These are phyloP conservation scores for Heliornis fulica DNA, from an alignment of 2,113 vertebrate genomes.

Conservation along the genomic window DNA sequence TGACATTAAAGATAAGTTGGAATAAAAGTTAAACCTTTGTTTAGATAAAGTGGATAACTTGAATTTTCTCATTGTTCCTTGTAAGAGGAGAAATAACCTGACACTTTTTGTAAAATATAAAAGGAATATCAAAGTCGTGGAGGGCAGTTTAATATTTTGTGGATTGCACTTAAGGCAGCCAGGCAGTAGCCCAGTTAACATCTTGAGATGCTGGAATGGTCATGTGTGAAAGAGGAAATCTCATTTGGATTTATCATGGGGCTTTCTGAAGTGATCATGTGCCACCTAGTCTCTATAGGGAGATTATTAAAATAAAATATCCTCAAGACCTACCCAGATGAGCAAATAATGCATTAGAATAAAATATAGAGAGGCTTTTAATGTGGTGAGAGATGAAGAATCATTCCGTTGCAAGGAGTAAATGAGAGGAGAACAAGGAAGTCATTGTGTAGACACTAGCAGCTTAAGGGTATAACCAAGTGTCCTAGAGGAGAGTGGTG, in stretches of 20 bases:
- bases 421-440: neutral
- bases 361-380: neutral
- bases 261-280: neutral
- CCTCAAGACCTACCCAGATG: neutral
- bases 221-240: neutral
- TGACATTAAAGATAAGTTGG: neutral
- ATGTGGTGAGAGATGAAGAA: neutral
- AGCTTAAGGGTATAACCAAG: neutral
- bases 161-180: neutral
- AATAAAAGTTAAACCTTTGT: neutral
- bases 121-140: neutral
- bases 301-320: neutral
- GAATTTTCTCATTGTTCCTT: neutral
- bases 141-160: neutral
- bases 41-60: neutral
- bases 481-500: neutral
- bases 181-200: neutral
- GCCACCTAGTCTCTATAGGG: neutral
- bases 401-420: neutral
- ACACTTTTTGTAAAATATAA: neutral
- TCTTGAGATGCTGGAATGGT: neutral
- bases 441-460: neutral
- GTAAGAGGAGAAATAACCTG: neutral
- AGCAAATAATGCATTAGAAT: neutral
- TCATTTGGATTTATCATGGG: neutral